These are phyloP conservation scores for Tanypteryx hageni DNA, from an alignment of 2,888 invertebrate genomes.

Conservation along the genomic window DNA sequence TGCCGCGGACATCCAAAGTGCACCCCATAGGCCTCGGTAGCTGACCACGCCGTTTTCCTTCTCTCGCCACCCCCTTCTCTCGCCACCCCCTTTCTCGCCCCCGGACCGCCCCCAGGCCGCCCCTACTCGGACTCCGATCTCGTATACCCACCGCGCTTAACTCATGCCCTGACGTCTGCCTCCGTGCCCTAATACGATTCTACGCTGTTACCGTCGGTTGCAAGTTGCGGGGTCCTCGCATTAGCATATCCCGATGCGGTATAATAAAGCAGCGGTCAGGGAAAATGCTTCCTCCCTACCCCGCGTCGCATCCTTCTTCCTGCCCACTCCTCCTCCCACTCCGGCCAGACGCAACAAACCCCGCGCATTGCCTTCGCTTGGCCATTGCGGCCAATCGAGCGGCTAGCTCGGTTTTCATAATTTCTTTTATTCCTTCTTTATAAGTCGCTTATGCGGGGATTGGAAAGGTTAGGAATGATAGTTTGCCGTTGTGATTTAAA, in stretches of 20 bases:
- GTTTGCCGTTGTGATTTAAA: not conserved
- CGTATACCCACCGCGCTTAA: conserved; percentile 16
- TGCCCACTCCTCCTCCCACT: not conserved
- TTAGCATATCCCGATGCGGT: conserved; percentile 35
- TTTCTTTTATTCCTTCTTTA: not conserved
- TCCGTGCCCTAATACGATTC: conserved; percentile 15
- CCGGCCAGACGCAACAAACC: conserved; percentile 13
- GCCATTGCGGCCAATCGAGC: not conserved
- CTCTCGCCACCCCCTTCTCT: not conserved
- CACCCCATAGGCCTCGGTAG: conserved; percentile 20
- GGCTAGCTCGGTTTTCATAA: not conserved
- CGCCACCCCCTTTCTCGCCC: not conserved
- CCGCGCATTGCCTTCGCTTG: conserved; percentile 22
- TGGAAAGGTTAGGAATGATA: not conserved
- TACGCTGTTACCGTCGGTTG: not conserved
- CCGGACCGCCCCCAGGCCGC: not conserved
- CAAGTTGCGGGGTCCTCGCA: conserved; percentile 13
- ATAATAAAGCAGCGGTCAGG: conserved; percentile 43
- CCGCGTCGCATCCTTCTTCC: not conserved
- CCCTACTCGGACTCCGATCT: not conserved
- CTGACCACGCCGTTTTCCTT: conserved; percentile 19
- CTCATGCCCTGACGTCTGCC: conserved; percentile 6
- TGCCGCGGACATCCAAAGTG: conserved; percentile 25
- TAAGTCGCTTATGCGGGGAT: not conserved
- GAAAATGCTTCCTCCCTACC: conserved; percentile 38